phyloP scores from a whole-genome alignment of 1,140 invertebrate genomes.

The Drosophila pectinifera region DNA sequence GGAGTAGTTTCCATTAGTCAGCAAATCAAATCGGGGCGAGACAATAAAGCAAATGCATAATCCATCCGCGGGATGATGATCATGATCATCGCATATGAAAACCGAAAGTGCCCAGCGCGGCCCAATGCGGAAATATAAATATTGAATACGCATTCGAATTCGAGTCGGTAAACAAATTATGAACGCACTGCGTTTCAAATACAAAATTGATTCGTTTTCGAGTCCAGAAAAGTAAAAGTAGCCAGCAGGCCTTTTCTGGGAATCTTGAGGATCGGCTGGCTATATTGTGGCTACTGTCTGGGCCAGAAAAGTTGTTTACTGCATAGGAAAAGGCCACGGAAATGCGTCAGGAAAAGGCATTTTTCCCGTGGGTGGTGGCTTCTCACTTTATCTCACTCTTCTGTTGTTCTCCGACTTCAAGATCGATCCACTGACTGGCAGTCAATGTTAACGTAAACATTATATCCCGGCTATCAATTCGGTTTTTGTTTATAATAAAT shows the following conservation, averaged over 20 bases:
- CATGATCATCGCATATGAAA: constrained; percentile 36
- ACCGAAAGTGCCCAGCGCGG: constrained; percentile 62
- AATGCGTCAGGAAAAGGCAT: constrained; percentile 66
- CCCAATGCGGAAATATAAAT: constrained; percentile 67
- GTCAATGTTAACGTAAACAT: constrained; percentile 79
- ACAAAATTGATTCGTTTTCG: constrained; percentile 69
- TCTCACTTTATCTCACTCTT: not conserved
- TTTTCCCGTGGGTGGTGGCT: constrained; percentile 36
- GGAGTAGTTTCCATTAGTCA: constrained; percentile 65
- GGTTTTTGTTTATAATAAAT: constrained; percentile 51
- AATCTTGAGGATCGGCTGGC: constrained; percentile 13
- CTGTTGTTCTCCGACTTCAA: constrained; percentile 16
- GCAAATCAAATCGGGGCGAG: constrained; percentile 47
- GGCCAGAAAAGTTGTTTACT: constrained; percentile 57
- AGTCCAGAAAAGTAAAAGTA: constrained; percentile 69
- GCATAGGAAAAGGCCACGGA: constrained; percentile 59
- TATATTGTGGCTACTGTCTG: constrained; percentile 26
- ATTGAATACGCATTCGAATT: constrained; percentile 18
- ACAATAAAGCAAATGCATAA: constrained; percentile 65
- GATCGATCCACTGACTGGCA: constrained; percentile 49
- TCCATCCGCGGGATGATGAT: constrained; percentile 8
- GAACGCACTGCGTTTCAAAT: constrained; percentile 63
- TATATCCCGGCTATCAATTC: constrained; percentile 30
- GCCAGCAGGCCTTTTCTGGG: constrained; percentile 16
- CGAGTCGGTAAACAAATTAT: constrained; percentile 55